Evolutionary conservation across 2,888 invertebrate genomes (phyloP).

Genomic region (Ichneumoninae sp.): DNA sequence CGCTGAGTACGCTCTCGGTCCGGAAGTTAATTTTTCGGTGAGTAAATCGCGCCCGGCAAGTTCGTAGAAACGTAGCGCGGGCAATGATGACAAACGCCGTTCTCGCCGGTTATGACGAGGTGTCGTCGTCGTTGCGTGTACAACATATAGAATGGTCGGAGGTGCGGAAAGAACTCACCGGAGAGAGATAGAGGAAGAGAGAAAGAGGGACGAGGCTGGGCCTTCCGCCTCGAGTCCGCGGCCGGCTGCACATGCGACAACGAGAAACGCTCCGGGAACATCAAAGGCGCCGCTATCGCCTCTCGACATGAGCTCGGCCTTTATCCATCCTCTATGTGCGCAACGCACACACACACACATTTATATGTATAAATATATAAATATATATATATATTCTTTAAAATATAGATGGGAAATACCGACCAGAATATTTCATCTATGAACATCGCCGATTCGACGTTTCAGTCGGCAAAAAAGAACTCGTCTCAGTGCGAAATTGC

Average conservation of each 20-base stretch:
- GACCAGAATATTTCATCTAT: constrained; percentile 45
- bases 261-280: constrained; percentile 69
- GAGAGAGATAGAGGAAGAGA: constrained; percentile 13
- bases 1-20: constrained; percentile 20
- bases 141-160: constrained; percentile 38
- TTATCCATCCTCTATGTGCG: constrained; percentile 71
- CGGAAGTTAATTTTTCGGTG: constrained; percentile 64
- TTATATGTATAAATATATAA: constrained; percentile 9
- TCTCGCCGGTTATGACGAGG: constrained; percentile 55
- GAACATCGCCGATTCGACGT: constrained; percentile 20
- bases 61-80: constrained; percentile 54
- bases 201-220: constrained; percentile 19
- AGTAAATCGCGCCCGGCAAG: constrained; percentile 51
- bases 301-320: constrained; percentile 73
- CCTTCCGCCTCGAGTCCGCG: constrained; percentile 15
- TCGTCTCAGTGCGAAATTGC: not conserved
- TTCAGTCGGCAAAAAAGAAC: not conserved
- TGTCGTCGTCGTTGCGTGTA: constrained; percentile 48
- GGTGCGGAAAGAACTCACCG: constrained; percentile 55
- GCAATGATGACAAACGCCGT: constrained; percentile 53
- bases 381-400: constrained; percentile 24
- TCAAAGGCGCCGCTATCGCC: constrained; percentile 83
- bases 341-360: constrained; percentile 47
- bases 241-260: constrained; percentile 67
- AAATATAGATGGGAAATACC: constrained; percentile 51